phyloP scores from a whole-genome alignment of 2,113 vertebrate genomes.

The Mobula birostris region DNA sequence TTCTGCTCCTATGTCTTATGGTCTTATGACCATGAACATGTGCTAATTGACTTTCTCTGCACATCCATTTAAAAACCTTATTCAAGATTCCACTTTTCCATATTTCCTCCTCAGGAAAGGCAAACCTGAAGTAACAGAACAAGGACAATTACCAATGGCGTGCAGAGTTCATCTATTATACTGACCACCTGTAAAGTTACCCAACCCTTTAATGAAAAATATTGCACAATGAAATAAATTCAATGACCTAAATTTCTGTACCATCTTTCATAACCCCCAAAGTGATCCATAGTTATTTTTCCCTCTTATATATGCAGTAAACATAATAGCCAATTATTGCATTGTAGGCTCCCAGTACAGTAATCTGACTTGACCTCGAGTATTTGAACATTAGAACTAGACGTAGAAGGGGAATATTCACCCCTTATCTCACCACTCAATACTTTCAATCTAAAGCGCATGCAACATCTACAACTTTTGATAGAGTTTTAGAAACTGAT shows the following conservation, averaged over 20 bases:
- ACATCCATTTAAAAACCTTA: not conserved
- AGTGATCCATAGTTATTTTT: not conserved
- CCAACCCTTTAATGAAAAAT: not conserved
- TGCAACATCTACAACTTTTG: not conserved
- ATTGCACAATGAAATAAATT: not conserved
- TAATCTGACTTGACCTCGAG: too few species aligned
- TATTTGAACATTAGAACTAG: too few species aligned
- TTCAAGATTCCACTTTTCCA: not conserved
- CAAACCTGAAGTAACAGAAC: not conserved
- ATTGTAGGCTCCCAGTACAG: too few species aligned
- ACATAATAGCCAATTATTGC: too few species aligned
- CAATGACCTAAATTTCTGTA: too few species aligned
- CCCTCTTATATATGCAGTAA: too few species aligned
- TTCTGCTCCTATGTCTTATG: too few species aligned
- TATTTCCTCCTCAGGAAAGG: not conserved
- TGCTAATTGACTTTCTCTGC: not conserved
- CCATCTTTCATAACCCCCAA: not conserved
- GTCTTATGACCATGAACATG: not conserved
- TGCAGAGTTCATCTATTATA: not conserved
- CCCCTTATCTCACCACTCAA: too few species aligned
- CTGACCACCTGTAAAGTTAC: not conserved
- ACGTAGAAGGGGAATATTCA: too few species aligned
- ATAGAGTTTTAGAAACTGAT: not conserved
- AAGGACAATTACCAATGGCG: not conserved
- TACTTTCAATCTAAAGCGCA: not conserved